Conservation (phyloP, 2,888 invertebrate genomes). For the Dusona sp. region DNA sequence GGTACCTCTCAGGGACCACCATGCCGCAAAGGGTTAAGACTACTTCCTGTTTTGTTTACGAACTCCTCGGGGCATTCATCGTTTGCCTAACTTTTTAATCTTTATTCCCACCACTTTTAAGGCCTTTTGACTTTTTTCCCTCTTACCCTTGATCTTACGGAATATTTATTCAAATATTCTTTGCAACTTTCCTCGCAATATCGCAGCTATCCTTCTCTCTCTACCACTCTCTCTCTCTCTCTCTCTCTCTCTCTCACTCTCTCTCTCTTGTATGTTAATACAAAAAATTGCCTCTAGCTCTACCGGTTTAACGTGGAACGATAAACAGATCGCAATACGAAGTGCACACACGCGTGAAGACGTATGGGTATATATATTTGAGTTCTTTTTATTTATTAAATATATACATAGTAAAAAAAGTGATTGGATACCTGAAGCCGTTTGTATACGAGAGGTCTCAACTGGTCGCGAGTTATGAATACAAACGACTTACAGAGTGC, state of each 20-base stretch:
- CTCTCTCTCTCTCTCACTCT: neutral
- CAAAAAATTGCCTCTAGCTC: constrained; percentile 36
- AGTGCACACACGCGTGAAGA: neutral
- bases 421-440: constrained; percentile 3
- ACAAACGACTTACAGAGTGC: constrained; percentile 51
- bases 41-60: no score
- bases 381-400: constrained; percentile 32
- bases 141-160: neutral
- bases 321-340: constrained; percentile 36
- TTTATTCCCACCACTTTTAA: no score
- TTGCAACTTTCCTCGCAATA: neutral
- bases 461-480: constrained; percentile 57
- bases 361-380: constrained; percentile 9
- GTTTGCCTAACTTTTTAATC: constrained; percentile 41
- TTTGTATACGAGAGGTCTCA: constrained; percentile 41
- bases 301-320: constrained; percentile 12
- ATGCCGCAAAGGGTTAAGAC: no score
- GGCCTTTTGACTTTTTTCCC: no score
- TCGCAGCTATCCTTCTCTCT: neutral
- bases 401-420: constrained; percentile 33
- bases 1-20: no score
- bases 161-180: constrained; percentile 37
- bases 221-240: neutral
- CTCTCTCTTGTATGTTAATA: constrained; percentile 6
- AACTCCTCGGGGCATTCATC: neutral